Conservation (phyloP, 2,888 invertebrate species). For the Charanyca ferruginea region DNA sequence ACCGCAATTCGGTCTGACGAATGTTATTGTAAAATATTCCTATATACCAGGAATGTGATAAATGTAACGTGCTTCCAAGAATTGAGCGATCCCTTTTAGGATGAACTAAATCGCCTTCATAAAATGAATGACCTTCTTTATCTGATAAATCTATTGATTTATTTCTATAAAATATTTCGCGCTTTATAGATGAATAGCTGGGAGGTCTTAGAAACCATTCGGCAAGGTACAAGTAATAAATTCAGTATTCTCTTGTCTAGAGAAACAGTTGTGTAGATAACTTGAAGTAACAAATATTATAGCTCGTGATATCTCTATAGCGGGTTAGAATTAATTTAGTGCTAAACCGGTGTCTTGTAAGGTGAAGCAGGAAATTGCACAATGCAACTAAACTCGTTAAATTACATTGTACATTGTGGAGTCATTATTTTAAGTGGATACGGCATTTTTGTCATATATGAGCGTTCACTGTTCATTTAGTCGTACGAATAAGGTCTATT, state of each 20-base stretch:
- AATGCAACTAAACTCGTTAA: not conserved
- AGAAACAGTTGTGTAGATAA: not conserved
- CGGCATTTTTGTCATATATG: not conserved
- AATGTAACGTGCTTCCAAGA: not conserved
- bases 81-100: not conserved
- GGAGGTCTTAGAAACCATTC: not conserved
- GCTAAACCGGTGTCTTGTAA: slow-evolving; percentile 6
- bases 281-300: slow-evolving; percentile 21
- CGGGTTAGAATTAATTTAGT: slow-evolving; percentile 21
- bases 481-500: too few species aligned
- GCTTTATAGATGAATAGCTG: too few species aligned
- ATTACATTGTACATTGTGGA: slow-evolving; percentile 12
- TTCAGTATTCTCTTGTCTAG: slow-evolving; percentile 7
- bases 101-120: not conserved
- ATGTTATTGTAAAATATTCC: not conserved
- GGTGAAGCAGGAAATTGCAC: slow-evolving; percentile 33
- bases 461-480: not conserved
- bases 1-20: too few species aligned
- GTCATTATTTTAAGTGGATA: not conserved
- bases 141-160: not conserved
- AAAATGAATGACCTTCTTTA: not conserved
- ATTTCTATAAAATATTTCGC: not conserved
- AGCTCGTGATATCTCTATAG: not conserved
- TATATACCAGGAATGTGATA: not conserved
- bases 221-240: slow-evolving; percentile 21